A percentile compares a stretch with the other conserved stretches of the same genome.
Conservation (phyloP, 2,888 invertebrate species). For the Leptothorax acervorum region DNA sequence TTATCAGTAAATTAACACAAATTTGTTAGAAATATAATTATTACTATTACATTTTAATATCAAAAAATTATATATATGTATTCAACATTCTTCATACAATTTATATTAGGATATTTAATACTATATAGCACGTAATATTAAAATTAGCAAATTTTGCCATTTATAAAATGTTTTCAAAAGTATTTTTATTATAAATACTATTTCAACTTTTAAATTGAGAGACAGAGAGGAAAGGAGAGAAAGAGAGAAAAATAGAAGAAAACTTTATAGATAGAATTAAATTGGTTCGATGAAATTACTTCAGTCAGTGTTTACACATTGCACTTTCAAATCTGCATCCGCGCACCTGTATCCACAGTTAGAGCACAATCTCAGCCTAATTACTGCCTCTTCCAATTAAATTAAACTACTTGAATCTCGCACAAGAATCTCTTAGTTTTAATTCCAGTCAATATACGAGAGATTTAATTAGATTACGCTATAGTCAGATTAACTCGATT, state of each 20-base stretch:
- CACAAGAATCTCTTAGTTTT: constrained; percentile 29
- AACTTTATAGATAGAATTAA: constrained; percentile 18
- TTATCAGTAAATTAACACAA: constrained; percentile 9
- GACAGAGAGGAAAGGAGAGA: too few relatives aligned
- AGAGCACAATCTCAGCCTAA: constrained; percentile 9
- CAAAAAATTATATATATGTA: too few relatives aligned
- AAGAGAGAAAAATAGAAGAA: background rate
- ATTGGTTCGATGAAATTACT: constrained; percentile 30
- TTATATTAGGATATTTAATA: background rate
- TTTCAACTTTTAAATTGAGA: constrained; percentile 3
- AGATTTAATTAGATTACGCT: constrained; percentile 16
- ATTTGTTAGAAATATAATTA: background rate
- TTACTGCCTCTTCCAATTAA: constrained; percentile 27
- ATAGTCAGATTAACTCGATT: background rate
- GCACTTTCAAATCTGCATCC: background rate
- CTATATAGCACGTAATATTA: background rate
- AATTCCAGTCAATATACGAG: constrained; percentile 28
- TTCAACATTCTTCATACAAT: background rate
- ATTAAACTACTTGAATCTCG: constrained; percentile 38
- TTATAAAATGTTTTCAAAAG: background rate
- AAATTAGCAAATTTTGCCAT: background rate
- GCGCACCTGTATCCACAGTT: constrained; percentile 5
- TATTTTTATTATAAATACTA: background rate
- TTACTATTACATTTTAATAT: background rate
- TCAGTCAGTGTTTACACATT: constrained; percentile 15